A percentile compares a stretch with the other conserved stretches of the same genome.
Evolutionary conservation across 2,888 invertebrate genomes (phyloP).

Genomic region (Ceratothoa steindachneri): DNA sequence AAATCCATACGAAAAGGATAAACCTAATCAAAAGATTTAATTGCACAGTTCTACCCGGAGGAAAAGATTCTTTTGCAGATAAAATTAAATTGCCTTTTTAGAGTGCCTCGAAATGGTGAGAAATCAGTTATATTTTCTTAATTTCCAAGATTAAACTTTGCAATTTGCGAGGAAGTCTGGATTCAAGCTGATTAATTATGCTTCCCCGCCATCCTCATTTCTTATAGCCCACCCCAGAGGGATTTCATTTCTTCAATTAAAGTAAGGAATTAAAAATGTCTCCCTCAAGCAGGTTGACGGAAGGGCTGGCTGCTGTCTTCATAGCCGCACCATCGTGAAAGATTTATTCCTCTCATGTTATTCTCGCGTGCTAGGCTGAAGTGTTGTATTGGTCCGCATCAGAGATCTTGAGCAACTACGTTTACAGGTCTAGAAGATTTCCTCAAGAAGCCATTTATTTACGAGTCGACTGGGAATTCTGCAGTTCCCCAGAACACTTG

Average conservation of each 20-base stretch:
- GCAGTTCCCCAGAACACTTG: no score
- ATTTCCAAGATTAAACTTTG: conserved; percentile 11
- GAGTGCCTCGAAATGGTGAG: neutral
- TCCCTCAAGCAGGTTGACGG: neutral
- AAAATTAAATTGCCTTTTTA: neutral
- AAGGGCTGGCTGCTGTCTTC: neutral
- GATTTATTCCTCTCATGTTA: neutral
- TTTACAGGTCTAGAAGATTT: no score
- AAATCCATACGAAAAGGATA: neutral
- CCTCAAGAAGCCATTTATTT: no score
- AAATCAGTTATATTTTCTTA: conserved; percentile 9
- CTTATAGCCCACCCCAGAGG: conserved; percentile 20
- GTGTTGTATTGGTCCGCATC: no score
- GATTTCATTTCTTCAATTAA: conserved; percentile 23
- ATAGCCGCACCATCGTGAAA: neutral
- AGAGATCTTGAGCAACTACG: no score
- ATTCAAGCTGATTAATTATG: conserved; percentile 21
- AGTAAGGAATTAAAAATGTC: conserved; percentile 22
- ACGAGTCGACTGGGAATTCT: no score
- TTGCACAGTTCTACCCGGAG: neutral
- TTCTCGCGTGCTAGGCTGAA: no score
- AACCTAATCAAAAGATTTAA: neutral
- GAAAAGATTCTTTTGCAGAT: neutral
- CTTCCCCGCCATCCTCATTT: conserved; percentile 19
- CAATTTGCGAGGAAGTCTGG: conserved; percentile 14